phyloP scores from a whole-genome alignment of 2,797 vertebrate species.

The Antrozous pallidus region DNA sequence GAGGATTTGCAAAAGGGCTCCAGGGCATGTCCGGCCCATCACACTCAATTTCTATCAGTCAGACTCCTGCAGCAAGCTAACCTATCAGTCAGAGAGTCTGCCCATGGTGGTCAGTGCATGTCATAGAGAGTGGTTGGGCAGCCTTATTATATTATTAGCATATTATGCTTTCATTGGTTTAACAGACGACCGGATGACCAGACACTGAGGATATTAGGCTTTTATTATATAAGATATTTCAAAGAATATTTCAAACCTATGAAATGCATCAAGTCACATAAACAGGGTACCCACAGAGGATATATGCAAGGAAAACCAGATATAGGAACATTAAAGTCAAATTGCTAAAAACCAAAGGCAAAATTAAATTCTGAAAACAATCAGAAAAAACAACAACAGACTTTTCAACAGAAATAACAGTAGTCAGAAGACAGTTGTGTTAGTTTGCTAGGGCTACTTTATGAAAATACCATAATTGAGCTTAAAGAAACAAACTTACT shows the following conservation, averaged over 20 bases:
- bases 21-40: too few species aligned
- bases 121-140: too few species aligned
- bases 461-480: background rate
- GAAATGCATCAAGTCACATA: background rate
- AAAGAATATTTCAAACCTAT: background rate
- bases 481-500: background rate
- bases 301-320: background rate
- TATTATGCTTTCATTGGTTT: too few species aligned
- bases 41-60: too few species aligned
- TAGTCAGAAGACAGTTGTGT: background rate
- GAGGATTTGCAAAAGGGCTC: too few species aligned
- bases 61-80: too few species aligned
- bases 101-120: too few species aligned
- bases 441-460: background rate
- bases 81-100: too few species aligned
- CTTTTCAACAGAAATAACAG: background rate
- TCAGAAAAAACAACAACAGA: background rate
- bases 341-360: background rate
- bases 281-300: background rate
- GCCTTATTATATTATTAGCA: too few species aligned
- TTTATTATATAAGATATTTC: background rate
- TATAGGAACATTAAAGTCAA: background rate
- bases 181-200: too few species aligned
- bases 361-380: background rate
- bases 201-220: too few species aligned